These are phyloP conservation scores for Aleadryas rufinucha DNA, from an alignment of 2,113 vertebrate species.

Conservation along the genomic window DNA sequence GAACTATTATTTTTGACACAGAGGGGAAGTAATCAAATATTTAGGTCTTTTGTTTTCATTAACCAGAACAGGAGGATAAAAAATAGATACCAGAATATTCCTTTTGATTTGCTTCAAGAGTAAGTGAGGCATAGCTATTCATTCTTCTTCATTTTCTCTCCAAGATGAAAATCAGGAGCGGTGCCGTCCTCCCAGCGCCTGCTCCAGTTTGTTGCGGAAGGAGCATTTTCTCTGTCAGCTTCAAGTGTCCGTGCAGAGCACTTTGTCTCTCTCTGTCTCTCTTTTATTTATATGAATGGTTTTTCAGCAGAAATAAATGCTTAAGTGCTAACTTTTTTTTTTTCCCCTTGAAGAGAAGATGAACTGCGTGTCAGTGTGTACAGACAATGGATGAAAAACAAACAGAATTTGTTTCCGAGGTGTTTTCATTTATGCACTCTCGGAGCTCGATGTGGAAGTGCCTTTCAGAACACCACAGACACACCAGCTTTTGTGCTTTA, in stretches of 20 bases:
- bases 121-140: slow-evolving; percentile 56
- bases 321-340: slow-evolving; percentile 28
- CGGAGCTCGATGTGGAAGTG: neutral
- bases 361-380: neutral
- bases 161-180: slow-evolving; percentile 13
- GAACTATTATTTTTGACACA: slow-evolving; percentile 57
- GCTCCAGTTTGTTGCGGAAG: neutral
- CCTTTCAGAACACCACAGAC: neutral
- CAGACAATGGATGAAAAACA: slow-evolving; percentile 24
- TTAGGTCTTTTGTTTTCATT: slow-evolving; percentile 72
- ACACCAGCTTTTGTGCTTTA: neutral
- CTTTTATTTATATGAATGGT: slow-evolving; percentile 51
- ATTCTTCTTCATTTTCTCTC: slow-evolving; percentile 68
- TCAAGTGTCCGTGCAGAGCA: slow-evolving; percentile 24
- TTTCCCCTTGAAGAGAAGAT: neutral
- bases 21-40: slow-evolving; percentile 65
- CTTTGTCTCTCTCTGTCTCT: slow-evolving; percentile 47
- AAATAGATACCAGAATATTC: slow-evolving; percentile 57
- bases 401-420: slow-evolving; percentile 28
- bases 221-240: slow-evolving; percentile 49
- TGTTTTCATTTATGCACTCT: neutral
- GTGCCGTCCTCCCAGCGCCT: neutral
- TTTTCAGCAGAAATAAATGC: slow-evolving; percentile 41
- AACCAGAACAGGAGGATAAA: slow-evolving; percentile 58
- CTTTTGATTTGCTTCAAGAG: slow-evolving; percentile 64